Conservation (phyloP, 2,797 vertebrate species). For the Coccyzus lansbergi region DNA sequence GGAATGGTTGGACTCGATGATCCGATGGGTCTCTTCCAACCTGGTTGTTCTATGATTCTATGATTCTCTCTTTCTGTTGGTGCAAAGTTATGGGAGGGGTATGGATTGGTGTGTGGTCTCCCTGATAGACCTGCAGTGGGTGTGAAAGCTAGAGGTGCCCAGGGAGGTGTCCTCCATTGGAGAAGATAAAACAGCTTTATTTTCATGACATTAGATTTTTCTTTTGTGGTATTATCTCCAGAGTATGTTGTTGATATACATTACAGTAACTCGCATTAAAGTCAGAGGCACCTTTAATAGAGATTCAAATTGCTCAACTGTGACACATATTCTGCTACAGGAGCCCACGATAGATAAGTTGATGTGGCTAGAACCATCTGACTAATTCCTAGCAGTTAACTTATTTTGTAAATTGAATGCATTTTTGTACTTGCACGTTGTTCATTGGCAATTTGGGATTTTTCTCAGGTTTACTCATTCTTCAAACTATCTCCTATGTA, state of each 20-base stretch:
- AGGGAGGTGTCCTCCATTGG: not conserved
- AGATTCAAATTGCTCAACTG: not conserved
- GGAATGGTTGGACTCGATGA: too few species aligned
- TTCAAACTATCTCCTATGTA: constrained; percentile 39
- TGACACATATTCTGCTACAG: constrained; percentile 25
- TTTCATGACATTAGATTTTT: not conserved
- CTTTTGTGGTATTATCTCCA: not conserved
- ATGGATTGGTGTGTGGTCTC: not conserved
- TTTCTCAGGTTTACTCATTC: constrained; percentile 54
- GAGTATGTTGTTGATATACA: not conserved
- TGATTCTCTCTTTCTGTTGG: too few species aligned
- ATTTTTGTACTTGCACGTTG: constrained; percentile 53
- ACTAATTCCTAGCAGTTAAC: constrained; percentile 53
- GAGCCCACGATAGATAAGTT: constrained; percentile 15
- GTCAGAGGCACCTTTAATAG: constrained; percentile 21
- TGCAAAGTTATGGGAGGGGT: not conserved
- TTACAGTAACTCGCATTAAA: not conserved
- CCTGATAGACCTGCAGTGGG: not conserved
- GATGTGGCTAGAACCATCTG: constrained; percentile 37
- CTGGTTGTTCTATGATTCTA: too few species aligned
- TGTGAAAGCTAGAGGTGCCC: not conserved
- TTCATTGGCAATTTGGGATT: constrained; percentile 36
- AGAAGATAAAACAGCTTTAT: not conserved
- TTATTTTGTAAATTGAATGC: constrained; percentile 47
- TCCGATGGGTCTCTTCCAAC: too few species aligned